Evolutionary conservation across 2,797 vertebrate genomes (phyloP), one percentile per base, ranked within the genome.

Genomic region (Myotis vivesi): DNA sequence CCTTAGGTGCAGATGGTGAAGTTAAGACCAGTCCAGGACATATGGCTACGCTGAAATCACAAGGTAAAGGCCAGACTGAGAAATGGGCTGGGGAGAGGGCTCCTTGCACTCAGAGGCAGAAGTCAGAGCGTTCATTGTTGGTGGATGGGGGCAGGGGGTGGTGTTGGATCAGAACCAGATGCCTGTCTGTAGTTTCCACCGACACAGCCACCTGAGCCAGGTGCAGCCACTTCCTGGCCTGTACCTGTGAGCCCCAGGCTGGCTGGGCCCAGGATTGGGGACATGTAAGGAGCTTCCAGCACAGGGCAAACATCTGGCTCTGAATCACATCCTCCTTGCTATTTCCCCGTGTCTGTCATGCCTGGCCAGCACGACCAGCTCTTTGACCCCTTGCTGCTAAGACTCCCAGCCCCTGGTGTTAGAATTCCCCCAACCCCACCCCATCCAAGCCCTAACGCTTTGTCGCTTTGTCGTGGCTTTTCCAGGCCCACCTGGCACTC

Each of bases 231-330:
- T 84, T 87, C 83, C 64, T 17, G 10, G 64, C 94, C 96, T 95
- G 96, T 19, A 95, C 95, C 95, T 97, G 76, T 90, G 41, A 68
- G 87, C 62, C 81, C 33, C 17, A 15, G 64, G 73, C 76, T 83
- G 76, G 41, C 73, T 2, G 49, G 91, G 87, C 53, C 25, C 41
- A 1, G 55, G 25, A 23, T 3, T 59, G 49, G 91, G 95, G 86
- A 53, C 23, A 25, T 36, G 33, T 10, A 28, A 90, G 87, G 55
- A 12, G 59, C 76, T 95, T 75, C 88, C 84, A 76, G 91, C 57
- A 62, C 1, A 9, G 38, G 76, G 85, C 77, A 68, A 75, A 53
- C 28, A 2, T 81, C 81, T 84, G 89, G 64, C 94, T 95, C 89
- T 7, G 20, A 76, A 15, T 80, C 66, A 46, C 55, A 13, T 44